These are phyloP conservation scores for Rhabdophis nuchalis DNA, from an alignment of 2,797 vertebrate species.

Conservation along the genomic window DNA sequence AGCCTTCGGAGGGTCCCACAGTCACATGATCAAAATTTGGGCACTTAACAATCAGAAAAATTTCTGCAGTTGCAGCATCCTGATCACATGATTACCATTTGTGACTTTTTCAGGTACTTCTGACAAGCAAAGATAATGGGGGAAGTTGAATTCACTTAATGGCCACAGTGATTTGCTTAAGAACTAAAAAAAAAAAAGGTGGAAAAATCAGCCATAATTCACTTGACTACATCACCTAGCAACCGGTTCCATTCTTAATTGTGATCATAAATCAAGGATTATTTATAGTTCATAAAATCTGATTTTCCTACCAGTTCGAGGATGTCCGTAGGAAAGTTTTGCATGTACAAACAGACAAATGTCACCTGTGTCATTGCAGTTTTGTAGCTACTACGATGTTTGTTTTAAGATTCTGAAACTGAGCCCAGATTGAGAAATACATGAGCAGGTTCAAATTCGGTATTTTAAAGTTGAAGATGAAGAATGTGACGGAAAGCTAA, in stretches of 20 bases:
- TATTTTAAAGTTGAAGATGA: conserved; percentile 1
- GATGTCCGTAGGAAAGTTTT: neutral
- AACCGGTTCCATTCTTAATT: neutral
- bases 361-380: neutral
- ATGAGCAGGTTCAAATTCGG: neutral
- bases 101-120: neutral
- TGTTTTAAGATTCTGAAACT: neutral
- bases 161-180: neutral
- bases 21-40: neutral
- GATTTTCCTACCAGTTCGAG: neutral
- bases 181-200: neutral
- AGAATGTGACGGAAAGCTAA: conserved; percentile 5
- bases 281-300: neutral
- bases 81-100: neutral
- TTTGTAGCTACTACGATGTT: neutral
- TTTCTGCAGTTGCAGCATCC: neutral
- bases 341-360: neutral
- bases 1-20: neutral
- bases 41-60: neutral
- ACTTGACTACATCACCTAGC: neutral
- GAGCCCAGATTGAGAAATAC: neutral
- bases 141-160: neutral
- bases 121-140: neutral
- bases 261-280: neutral
- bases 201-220: neutral